Conservation (phyloP, 1,140 invertebrate species). For the Formica selysi region DNA sequence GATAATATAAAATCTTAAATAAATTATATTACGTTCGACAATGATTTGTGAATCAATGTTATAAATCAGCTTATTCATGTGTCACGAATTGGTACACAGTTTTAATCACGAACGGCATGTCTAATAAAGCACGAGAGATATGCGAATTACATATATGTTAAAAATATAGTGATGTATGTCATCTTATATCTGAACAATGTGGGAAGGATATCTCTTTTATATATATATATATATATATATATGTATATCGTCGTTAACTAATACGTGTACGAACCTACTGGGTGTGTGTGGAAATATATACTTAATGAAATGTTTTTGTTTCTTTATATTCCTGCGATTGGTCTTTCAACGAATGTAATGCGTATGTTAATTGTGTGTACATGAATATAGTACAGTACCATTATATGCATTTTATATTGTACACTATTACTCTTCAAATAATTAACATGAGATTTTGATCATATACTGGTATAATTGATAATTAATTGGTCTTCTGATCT, state of each 20-base stretch:
- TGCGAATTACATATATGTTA: conserved; percentile 29
- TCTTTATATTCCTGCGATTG: conserved; percentile 39
- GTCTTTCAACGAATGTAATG: conserved; percentile 30
- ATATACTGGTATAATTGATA: conserved; percentile 22
- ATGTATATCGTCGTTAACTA: conserved; percentile 17
- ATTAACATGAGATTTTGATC: not conserved
- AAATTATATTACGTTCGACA: conserved; percentile 22
- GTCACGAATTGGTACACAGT: conserved; percentile 61
- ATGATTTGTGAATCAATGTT: not conserved
- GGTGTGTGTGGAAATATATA: conserved; percentile 52
- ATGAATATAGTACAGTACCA: conserved; percentile 34
- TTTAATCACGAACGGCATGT: conserved; percentile 20
- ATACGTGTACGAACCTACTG: conserved; percentile 58
- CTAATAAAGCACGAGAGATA: conserved; percentile 34
- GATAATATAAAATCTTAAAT: conserved; percentile 5
- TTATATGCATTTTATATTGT: not conserved
- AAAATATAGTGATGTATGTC: conserved; percentile 19
- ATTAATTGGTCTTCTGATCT: conserved; percentile 12
- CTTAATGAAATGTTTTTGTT: conserved; percentile 59
- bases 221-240: no score
- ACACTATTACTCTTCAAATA: not conserved
- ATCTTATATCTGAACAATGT: conserved; percentile 9
- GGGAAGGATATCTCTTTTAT: conserved; percentile 5
- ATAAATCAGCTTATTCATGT: conserved; percentile 16
- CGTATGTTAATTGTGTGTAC: conserved; percentile 45